phyloP scores from a whole-genome alignment of 2,888 invertebrate species.

The Drosophila mimetica region DNA sequence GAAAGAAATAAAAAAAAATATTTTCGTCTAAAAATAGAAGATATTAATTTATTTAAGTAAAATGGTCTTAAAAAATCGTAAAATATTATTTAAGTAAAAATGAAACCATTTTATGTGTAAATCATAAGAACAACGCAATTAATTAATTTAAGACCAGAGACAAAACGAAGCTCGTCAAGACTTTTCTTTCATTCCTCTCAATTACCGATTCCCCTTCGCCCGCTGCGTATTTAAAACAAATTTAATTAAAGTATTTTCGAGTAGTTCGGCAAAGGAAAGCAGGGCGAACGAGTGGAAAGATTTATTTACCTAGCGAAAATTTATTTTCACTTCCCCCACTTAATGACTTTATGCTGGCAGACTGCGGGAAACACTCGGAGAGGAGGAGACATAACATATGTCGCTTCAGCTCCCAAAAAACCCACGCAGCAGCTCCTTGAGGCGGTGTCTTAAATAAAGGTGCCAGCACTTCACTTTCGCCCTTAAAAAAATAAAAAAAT shows the following conservation, averaged over 20 bases:
- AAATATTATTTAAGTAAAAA: too few species aligned
- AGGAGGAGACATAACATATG: constrained; percentile 47
- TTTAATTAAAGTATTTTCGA: constrained; percentile 70
- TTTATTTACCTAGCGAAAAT: constrained; percentile 78
- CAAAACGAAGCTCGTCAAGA: background rate
- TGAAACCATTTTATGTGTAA: background rate
- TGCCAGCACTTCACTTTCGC: constrained; percentile 58
- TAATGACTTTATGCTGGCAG: constrained; percentile 73
- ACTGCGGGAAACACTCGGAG: constrained; percentile 12
- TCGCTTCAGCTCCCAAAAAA: constrained; percentile 24
- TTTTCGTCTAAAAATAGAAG: too few species aligned
- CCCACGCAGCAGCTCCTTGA: constrained; percentile 32
- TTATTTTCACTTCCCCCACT: constrained; percentile 73
- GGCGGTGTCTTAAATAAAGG: constrained; percentile 67
- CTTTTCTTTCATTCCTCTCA: background rate
- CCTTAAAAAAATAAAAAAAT: constrained; percentile 17
- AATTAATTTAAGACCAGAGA: background rate
- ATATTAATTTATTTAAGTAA: too few species aligned
- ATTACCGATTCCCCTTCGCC: background rate
- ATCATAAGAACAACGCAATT: background rate
- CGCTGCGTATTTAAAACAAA: constrained; percentile 53
- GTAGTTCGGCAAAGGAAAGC: constrained; percentile 35
- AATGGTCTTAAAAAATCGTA: too few species aligned
- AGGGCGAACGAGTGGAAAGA: constrained; percentile 49
- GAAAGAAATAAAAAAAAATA: too few species aligned